Evolutionary conservation across 2,888 invertebrate genomes (phyloP).

Genomic region (Pterostichus niger): DNA sequence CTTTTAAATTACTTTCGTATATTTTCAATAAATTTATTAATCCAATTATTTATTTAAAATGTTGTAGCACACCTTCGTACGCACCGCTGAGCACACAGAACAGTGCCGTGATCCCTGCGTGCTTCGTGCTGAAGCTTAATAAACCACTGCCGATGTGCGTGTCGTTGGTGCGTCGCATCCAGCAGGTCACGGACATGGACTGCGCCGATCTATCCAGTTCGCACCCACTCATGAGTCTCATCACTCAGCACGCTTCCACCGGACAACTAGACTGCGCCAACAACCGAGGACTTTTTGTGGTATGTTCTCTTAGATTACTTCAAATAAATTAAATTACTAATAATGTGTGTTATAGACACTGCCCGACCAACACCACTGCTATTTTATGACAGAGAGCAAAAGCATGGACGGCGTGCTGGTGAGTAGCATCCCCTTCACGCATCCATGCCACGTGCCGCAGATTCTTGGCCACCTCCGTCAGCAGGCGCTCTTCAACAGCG

Average conservation of each 20-base stretch:
- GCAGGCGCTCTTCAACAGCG: constrained; percentile 94
- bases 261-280: constrained; percentile 86
- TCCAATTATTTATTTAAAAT: not conserved
- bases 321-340: too few relatives aligned
- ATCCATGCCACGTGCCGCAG: constrained; percentile 94
- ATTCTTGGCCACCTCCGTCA: constrained; percentile 91
- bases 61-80: constrained; percentile 86
- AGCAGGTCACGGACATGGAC: constrained; percentile 81
- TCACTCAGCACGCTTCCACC: constrained; percentile 88
- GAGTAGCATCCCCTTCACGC: constrained; percentile 92
- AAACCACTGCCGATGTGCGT: constrained; percentile 93
- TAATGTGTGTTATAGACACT: constrained; percentile 81
- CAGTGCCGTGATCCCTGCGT: constrained; percentile 93
- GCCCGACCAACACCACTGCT: constrained; percentile 96
- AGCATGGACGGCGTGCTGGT: constrained; percentile 88
- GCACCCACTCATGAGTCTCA: constrained; percentile 86
- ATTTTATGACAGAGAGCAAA: constrained; percentile 92
- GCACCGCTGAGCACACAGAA: constrained; percentile 89
- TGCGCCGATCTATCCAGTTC: constrained; percentile 79
- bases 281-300: constrained; percentile 91
- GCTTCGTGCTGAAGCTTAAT: constrained; percentile 89
- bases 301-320: constrained; percentile 76
- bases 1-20: too few relatives aligned
- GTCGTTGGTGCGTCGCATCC: constrained; percentile 84
- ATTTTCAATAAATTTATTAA: too few relatives aligned